Evolutionary conservation across 1,140 invertebrate genomes (phyloP).

Genomic region (Stratiolaelaps scimitus): DNA sequence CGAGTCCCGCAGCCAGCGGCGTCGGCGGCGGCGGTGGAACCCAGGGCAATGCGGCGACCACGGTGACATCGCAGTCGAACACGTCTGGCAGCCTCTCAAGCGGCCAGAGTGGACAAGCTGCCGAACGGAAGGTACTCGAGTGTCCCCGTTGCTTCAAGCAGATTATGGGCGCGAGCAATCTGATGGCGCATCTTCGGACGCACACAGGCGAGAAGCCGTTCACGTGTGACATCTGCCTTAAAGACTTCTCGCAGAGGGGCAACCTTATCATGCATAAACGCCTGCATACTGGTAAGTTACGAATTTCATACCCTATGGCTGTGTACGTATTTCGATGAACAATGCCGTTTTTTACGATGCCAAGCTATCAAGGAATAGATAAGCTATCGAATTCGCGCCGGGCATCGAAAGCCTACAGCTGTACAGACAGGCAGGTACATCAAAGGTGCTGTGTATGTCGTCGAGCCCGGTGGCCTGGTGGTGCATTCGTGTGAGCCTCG

Average conservation of each 20-base stretch:
- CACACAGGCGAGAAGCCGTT: constrained; percentile 57
- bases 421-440: no score
- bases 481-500: no score
- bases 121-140: constrained; percentile 51
- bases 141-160: constrained; percentile 56
- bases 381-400: no score
- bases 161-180: constrained; percentile 53
- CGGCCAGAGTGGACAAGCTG: constrained; percentile 37
- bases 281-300: constrained; percentile 55
- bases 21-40: no score
- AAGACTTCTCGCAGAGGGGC: constrained; percentile 54
- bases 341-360: background rate
- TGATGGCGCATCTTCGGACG: constrained; percentile 54
- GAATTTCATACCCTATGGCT: background rate
- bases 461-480: no score
- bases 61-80: no score
- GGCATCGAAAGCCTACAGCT: no score
- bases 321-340: background rate
- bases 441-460: no score
- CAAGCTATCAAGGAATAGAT: no score
- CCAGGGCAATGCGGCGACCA: no score
- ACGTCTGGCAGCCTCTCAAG: no score
- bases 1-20: no score
- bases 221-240: constrained; percentile 53
- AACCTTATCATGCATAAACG: constrained; percentile 63